A percentile compares a stretch with the other conserved stretches of the same genome.
phyloP scores from a whole-genome alignment of 2,888 invertebrate genomes.

The Busseola fusca region DNA sequence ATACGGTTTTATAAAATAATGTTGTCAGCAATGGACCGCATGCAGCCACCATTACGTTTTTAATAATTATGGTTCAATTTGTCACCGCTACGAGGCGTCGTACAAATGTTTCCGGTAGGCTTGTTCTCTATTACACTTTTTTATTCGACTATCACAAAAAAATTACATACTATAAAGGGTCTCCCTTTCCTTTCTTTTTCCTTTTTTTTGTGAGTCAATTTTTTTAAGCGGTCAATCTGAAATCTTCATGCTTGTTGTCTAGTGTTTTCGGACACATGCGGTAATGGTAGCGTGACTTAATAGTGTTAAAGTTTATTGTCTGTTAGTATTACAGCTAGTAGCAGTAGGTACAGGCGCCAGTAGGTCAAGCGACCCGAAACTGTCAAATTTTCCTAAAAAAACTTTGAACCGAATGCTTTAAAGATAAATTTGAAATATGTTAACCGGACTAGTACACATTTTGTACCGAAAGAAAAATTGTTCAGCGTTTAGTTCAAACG shows the following conservation, averaged over 20 bases:
- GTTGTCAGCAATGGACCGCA: slow-evolving; percentile 87
- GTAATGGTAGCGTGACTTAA: not conserved
- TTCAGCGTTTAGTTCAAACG: no score
- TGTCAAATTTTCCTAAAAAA: no score
- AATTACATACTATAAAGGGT: not conserved
- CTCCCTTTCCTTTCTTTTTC: no score
- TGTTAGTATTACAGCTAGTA: no score
- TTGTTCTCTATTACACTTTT: slow-evolving; percentile 26
- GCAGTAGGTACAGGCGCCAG: no score
- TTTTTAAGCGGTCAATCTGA: not conserved
- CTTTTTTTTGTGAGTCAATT: no score
- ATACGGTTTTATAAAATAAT: slow-evolving; percentile 74
- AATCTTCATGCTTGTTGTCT: not conserved
- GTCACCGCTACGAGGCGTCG: slow-evolving; percentile 52
- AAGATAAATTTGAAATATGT: no score
- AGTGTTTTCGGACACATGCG: not conserved
- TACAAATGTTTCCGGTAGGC: slow-evolving; percentile 47
- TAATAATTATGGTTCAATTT: slow-evolving; percentile 52
- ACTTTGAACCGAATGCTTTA: no score
- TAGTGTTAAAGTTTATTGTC: no score
- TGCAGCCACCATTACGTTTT: slow-evolving; percentile 86
- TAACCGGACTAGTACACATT: no score
- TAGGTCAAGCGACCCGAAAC: no score
- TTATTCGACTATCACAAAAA: slow-evolving; percentile 17
- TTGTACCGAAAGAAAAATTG: no score